These are phyloP conservation scores for Lasius platythorax DNA, from an alignment of 2,888 invertebrate species.

Conservation along the genomic window DNA sequence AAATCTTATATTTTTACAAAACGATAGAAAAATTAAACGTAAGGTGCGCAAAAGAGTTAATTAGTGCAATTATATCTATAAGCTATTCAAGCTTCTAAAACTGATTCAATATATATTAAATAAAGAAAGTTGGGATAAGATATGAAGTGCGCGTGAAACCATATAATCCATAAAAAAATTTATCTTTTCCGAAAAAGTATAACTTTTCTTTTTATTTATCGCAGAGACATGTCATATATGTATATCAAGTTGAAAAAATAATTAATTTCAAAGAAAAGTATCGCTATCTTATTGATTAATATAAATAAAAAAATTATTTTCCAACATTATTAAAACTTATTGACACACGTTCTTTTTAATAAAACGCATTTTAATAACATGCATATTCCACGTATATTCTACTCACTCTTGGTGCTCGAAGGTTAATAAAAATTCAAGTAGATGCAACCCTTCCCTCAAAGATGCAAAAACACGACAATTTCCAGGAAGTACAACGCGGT, in stretches of 20 bases:
- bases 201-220: too few relatives aligned
- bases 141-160: not conserved
- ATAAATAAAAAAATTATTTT: not conserved
- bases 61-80: not conserved
- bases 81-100: not conserved
- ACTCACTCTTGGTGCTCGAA: not conserved
- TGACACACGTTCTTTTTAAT: not conserved
- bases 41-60: not conserved
- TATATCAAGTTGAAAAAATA: too few relatives aligned
- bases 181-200: not conserved
- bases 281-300: too few relatives aligned
- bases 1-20: not conserved
- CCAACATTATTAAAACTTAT: not conserved
- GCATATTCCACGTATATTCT: not conserved
- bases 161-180: not conserved
- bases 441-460: not conserved
- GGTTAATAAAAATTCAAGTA: constrained; percentile 8
- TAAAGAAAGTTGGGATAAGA: not conserved
- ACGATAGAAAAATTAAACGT: not conserved
- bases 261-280: too few relatives aligned
- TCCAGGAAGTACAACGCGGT: constrained; percentile 30
- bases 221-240: too few relatives aligned
- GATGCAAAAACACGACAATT: constrained; percentile 6
- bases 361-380: not conserved
- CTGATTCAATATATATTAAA: not conserved